Evolutionary conservation across 1,140 invertebrate genomes (phyloP), one percentile per base, ranked within the genome.

Genomic region (Manduca sexta): DNA sequence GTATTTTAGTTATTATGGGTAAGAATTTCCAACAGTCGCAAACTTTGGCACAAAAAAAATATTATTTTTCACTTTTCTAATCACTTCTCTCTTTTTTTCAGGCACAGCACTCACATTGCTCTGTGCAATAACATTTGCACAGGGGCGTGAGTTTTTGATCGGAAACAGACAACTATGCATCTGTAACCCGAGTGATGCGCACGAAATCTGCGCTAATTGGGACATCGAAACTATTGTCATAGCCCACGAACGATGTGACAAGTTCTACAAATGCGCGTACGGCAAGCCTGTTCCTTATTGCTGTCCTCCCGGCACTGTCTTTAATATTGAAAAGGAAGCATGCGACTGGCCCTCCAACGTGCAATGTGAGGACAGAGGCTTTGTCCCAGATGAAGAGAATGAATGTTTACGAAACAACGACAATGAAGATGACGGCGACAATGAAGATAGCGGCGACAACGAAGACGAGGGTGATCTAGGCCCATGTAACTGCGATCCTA

Each of bases 321-420:
- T 87, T 58, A 89, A 91, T 70, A 76, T 90, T 47, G 43, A 74
- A 18, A 54, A 57, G 7, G 74, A 88, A 74, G 69, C 87, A 43
- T 87, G 92, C 70, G 85, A 92, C 57, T 83, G 89, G 87, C 75
- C 89, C 5, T 10, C 57, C 6, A 51, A 52, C 2, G 67, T 72
- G 14, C 45, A 71, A 3, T 75, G 72, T 38, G 60, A 59, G 5
- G 2, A 37, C 21, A 26, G 21, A 26, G 8, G 4, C 1, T 26
- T 26, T 5, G 21, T 26, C 21, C 4, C 21, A 3, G 21, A 26
- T 8, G 21, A 3, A 5, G 21, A 26, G 4, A 26, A 26, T 26
- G 21, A 26, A 8, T 26, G 21, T 26, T 8, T 26, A n/a, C n/a
- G n/a, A n/a, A n/a, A n/a, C n/a, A n/a, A n/a, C n/a, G n/a, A n/a